A percentile compares a stretch with the other conserved stretches of the same genome.
Evolutionary conservation across 2,888 invertebrate species (phyloP).

Genomic region (Uropetala carovei): DNA sequence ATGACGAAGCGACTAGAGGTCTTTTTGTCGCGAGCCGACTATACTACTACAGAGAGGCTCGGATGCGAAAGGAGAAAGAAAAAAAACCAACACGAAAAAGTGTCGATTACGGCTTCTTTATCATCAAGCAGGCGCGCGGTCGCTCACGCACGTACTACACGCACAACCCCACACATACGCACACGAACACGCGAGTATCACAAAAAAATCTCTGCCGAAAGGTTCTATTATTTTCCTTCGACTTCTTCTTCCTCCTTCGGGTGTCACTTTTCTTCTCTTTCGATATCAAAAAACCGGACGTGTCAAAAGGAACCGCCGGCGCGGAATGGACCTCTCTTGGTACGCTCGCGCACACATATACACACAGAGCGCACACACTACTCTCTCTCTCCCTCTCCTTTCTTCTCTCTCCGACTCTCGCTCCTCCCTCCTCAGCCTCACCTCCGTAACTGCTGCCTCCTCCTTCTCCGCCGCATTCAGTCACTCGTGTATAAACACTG

Average conservation of each 20-base stretch:
- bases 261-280: too few species aligned
- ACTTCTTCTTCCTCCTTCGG: not conserved
- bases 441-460: constrained; percentile 25
- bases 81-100: too few species aligned
- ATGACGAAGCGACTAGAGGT: not conserved
- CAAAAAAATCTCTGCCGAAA: not conserved
- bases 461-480: constrained; percentile 11
- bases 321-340: constrained; percentile 13
- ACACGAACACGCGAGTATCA: not conserved
- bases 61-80: too few species aligned
- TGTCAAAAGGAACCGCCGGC: not conserved
- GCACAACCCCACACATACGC: not conserved
- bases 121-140: too few species aligned
- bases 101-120: too few species aligned
- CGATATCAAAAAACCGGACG: not conserved
- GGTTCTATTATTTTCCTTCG: not conserved
- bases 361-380: too few species aligned
- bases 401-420: not conserved
- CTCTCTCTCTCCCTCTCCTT: not conserved
- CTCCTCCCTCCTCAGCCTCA: constrained; percentile 29
- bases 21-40: not conserved
- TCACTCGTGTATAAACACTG: constrained; percentile 24
- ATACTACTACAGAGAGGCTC: not conserved
- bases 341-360: not conserved
- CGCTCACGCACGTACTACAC: not conserved